Conservation (phyloP, 2,888 invertebrate species). For the Pheosia tremula region DNA sequence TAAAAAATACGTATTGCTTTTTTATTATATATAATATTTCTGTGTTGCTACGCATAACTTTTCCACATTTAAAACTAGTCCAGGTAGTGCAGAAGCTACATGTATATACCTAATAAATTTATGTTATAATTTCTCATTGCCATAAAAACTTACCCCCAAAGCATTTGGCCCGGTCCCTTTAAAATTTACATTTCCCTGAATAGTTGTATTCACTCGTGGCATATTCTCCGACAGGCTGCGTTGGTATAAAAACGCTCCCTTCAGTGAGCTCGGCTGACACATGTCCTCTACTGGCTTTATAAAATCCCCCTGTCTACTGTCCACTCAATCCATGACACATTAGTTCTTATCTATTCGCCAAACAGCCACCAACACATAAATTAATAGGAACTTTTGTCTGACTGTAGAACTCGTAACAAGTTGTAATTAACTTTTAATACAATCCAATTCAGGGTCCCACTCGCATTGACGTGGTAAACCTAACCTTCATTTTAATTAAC, state of each 20-base stretch:
- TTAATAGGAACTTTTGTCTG: conserved; percentile 16
- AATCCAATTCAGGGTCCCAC: conserved; percentile 41
- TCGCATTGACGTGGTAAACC: conserved; percentile 40
- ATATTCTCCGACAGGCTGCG: conserved; percentile 27
- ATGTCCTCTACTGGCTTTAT: conserved; percentile 68
- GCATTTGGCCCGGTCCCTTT: conserved; percentile 14
- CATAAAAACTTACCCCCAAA: conserved; percentile 27
- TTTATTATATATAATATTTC: too few relatives aligned
- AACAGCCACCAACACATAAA: conserved; percentile 19
- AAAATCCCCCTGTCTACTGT: conserved; percentile 49
- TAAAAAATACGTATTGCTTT: too few relatives aligned
- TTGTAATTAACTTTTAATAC: conserved; percentile 40
- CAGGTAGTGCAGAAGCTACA: too few relatives aligned
- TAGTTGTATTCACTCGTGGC: conserved; percentile 32
- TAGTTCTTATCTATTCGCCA: conserved; percentile 39
- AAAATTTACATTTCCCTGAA: conserved; percentile 32
- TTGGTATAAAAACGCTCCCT: conserved; percentile 55
- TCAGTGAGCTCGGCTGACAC: conserved; percentile 55
- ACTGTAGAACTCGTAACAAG: conserved; percentile 1
- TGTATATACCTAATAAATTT: too few relatives aligned
- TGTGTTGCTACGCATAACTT: too few relatives aligned
- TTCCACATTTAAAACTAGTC: too few relatives aligned
- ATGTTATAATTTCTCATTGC: neutral
- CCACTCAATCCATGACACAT: conserved; percentile 50
- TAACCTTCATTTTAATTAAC: conserved; percentile 44